Evolutionary conservation across 1,140 invertebrate genomes (phyloP).

Genomic region (Micrasema minimum): DNA sequence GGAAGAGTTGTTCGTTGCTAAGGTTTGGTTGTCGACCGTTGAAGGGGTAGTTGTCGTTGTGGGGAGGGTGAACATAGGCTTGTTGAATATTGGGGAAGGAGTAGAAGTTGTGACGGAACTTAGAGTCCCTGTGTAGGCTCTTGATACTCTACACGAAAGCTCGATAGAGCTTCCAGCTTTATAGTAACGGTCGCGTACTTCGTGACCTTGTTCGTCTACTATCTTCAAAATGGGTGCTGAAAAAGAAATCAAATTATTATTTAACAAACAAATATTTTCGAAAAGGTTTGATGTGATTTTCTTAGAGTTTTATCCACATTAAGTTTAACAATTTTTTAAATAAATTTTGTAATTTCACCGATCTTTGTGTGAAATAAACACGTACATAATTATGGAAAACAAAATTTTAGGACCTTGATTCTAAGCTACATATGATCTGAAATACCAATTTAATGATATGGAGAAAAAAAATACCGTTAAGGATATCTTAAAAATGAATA

Average conservation of each 20-base stretch:
- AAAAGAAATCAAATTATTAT: conserved; percentile 14
- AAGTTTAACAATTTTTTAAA: too few species aligned
- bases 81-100: conserved; percentile 17
- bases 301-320: too few species aligned
- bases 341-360: too few species aligned
- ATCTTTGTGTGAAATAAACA: too few species aligned
- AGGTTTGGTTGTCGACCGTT: background rate
- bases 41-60: conserved; percentile 22
- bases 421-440: too few species aligned
- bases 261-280: too few species aligned
- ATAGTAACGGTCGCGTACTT: conserved; percentile 76
- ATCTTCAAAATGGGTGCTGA: conserved; percentile 74
- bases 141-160: conserved; percentile 71
- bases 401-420: too few species aligned
- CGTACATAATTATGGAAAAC: too few species aligned
- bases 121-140: conserved; percentile 55
- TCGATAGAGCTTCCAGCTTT: conserved; percentile 79
- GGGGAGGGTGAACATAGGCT: conserved; percentile 20
- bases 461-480: too few species aligned
- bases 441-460: too few species aligned
- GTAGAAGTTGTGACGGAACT: conserved; percentile 52
- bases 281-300: too few species aligned
- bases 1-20: background rate
- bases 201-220: conserved; percentile 74
- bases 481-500: too few species aligned